Conservation (phyloP, 2,113 vertebrate species). For the Noturus placidus region DNA sequence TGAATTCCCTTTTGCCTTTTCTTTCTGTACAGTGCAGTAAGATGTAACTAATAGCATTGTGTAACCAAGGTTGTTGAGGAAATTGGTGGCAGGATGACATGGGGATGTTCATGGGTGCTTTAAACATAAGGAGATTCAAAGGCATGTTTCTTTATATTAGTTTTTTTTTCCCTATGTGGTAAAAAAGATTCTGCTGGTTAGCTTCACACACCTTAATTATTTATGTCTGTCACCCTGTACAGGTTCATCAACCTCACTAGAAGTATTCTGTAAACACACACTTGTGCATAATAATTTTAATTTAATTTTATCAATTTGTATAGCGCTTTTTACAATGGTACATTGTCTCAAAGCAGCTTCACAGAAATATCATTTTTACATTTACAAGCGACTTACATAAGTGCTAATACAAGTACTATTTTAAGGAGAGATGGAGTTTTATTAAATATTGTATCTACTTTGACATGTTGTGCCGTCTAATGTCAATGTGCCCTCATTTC, state of each 20-base stretch:
- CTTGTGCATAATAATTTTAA: too few relatives aligned
- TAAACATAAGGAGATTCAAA: neutral
- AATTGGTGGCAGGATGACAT: neutral
- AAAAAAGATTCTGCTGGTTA: neutral
- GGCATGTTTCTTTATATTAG: neutral
- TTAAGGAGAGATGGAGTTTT: neutral
- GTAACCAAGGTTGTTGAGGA: neutral
- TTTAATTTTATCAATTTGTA: too few relatives aligned
- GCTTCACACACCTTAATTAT: neutral
- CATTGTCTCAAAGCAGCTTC: too few relatives aligned
- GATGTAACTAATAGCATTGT: neutral
- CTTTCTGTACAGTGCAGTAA: neutral
- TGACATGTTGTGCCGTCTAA: neutral
- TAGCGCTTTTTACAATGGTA: too few relatives aligned
- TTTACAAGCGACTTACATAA: too few relatives aligned
- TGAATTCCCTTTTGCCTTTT: neutral
- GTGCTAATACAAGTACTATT: neutral
- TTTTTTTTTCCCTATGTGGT: neutral
- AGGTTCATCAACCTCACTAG: neutral
- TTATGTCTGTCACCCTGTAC: neutral
- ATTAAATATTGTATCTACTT: neutral
- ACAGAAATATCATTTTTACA: too few relatives aligned
- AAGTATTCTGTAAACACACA: neutral
- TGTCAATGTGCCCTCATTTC: conserved; percentile 11
- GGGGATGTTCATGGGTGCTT: neutral